Conservation (phyloP, 2,888 invertebrate species). For the Lamellibrachia satsuma region DNA sequence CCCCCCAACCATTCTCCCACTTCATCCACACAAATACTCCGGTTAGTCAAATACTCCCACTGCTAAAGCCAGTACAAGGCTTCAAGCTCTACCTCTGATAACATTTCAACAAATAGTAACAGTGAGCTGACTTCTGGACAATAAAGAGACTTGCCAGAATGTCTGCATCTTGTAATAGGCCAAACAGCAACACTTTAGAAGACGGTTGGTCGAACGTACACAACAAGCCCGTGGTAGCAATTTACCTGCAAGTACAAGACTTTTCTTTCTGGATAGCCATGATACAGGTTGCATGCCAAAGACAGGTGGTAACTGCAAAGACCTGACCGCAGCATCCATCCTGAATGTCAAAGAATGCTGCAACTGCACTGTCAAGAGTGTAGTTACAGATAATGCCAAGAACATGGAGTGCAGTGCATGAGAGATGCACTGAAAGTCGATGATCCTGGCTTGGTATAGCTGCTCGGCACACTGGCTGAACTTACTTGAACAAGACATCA, state of each 20-base stretch:
- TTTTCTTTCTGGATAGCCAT: neutral
- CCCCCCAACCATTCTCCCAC: no score
- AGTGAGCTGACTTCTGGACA: no score
- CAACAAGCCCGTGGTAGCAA: neutral
- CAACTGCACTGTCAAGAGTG: neutral
- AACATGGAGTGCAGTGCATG: neutral
- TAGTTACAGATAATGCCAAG: neutral
- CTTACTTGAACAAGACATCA: neutral
- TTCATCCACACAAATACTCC: no score
- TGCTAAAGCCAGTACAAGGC: no score
- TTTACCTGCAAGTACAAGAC: no score
- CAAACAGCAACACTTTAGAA: neutral
- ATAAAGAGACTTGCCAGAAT: no score
- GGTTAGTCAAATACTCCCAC: no score
- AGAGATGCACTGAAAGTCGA: neutral
- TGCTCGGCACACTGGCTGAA: neutral
- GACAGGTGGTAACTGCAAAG: neutral
- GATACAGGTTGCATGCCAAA: neutral
- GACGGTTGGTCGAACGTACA: neutral
- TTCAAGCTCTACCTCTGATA: no score
- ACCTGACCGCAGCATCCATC: neutral
- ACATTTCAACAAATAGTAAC: no score
- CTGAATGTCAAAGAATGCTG: neutral
- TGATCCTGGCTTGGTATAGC: neutral
- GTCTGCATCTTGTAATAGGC: no score